Conservation (phyloP, 1,140 invertebrate genomes). For the Babylonia areolata region DNA sequence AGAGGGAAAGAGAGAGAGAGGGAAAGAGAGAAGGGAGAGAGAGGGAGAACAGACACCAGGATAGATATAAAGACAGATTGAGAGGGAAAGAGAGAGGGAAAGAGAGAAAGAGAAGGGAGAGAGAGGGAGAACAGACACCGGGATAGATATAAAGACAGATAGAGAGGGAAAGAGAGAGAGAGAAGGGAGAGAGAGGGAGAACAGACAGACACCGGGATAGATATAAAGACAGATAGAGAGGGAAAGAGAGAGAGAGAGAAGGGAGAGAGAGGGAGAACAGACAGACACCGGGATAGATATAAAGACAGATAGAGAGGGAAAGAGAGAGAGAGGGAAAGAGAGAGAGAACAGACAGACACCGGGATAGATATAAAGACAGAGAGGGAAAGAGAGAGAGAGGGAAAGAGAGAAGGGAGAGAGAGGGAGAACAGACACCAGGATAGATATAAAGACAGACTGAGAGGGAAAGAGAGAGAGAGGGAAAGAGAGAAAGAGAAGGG, state of each 20-base stretch:
- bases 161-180: constrained; percentile 15
- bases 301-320: not conserved
- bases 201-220: not conserved
- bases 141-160: no score
- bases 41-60: no score
- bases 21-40: no score
- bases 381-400: not conserved
- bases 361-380: not conserved
- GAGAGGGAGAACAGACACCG: no score
- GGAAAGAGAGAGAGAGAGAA: not conserved
- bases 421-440: not conserved
- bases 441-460: no score
- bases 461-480: no score
- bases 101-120: no score
- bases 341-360: not conserved
- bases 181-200: not conserved
- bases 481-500: not conserved
- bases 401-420: not conserved
- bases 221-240: not conserved
- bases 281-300: no score
- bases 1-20: not conserved
- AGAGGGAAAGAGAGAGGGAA: no score
- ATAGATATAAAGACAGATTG: no score
- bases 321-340: not conserved
- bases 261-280: not conserved